A percentile compares a stretch with the other conserved stretches of the same genome.
These are phyloP conservation scores for Bolborhynchus lineola DNA, from an alignment of 2,113 vertebrate species.

Conservation along the genomic window DNA sequence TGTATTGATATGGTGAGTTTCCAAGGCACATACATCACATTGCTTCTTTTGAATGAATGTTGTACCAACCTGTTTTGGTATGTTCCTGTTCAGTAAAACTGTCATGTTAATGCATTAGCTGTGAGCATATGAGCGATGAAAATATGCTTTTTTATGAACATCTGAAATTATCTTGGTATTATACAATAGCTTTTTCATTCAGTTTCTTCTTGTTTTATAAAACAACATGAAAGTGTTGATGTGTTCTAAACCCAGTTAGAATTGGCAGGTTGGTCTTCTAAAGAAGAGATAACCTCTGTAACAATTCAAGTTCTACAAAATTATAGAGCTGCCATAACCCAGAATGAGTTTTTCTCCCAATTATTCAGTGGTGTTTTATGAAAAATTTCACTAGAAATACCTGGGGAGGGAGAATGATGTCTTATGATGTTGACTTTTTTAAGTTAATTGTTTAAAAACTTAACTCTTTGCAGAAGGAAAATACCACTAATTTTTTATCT, in stretches of 20 bases:
- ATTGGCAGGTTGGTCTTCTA: background rate
- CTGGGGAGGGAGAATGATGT: background rate
- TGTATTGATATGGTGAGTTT: background rate
- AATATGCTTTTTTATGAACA: background rate
- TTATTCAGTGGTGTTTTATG: background rate
- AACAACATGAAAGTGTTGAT: background rate
- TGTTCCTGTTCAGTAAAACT: background rate
- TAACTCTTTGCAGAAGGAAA: background rate
- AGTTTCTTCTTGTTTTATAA: background rate
- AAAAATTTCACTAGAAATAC: background rate
- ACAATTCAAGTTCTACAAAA: background rate
- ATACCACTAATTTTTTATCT: background rate
- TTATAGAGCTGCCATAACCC: background rate
- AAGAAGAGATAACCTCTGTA: background rate
- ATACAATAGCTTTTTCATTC: background rate
- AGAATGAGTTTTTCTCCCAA: background rate
- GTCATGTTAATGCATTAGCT: background rate
- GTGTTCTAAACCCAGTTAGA: background rate
- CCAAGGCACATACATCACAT: background rate
- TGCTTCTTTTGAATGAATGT: background rate
- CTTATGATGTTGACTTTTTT: background rate
- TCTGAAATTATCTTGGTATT: background rate
- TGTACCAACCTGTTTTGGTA: background rate
- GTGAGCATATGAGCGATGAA: background rate
- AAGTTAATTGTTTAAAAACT: background rate